These are phyloP conservation scores for Arvicanthis niloticus DNA, from an alignment of 2,113 vertebrate species.

Conservation along the genomic window DNA sequence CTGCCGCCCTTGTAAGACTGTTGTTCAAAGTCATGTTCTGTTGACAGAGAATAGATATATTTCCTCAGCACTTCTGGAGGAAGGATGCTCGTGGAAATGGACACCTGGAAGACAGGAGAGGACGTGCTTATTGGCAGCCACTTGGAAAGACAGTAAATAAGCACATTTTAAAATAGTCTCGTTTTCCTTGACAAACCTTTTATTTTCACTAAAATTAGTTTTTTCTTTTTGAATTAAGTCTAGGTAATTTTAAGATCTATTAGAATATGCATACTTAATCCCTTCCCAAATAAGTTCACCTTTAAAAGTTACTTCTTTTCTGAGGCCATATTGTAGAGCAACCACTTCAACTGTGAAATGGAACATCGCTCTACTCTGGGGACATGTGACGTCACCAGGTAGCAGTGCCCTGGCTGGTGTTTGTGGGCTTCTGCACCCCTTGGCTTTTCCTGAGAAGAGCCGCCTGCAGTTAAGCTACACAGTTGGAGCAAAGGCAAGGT, in stretches of 20 bases:
- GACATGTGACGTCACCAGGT: background rate
- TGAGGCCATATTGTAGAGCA: background rate
- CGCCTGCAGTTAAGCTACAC: background rate
- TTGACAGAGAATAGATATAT: conserved; percentile 17
- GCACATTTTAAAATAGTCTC: background rate
- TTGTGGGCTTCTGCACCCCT: background rate
- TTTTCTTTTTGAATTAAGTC: background rate
- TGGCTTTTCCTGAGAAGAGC: background rate
- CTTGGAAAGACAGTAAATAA: background rate
- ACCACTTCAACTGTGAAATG: background rate
- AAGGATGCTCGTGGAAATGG: conserved; percentile 11
- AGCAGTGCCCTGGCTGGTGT: background rate
- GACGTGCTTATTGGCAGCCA: background rate
- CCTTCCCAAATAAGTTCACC: background rate
- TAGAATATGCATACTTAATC: background rate
- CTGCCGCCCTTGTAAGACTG: background rate
- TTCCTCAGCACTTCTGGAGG: background rate
- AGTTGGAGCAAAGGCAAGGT: background rate
- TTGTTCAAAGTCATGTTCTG: background rate
- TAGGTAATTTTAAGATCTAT: background rate
- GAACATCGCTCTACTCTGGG: background rate
- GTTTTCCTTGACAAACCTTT: background rate
- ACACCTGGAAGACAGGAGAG: background rate
- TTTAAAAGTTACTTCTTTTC: background rate
- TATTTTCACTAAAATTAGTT: background rate